Evolutionary conservation across 2,113 vertebrate genomes (phyloP).

Genomic region (Scophthalmus maximus): DNA sequence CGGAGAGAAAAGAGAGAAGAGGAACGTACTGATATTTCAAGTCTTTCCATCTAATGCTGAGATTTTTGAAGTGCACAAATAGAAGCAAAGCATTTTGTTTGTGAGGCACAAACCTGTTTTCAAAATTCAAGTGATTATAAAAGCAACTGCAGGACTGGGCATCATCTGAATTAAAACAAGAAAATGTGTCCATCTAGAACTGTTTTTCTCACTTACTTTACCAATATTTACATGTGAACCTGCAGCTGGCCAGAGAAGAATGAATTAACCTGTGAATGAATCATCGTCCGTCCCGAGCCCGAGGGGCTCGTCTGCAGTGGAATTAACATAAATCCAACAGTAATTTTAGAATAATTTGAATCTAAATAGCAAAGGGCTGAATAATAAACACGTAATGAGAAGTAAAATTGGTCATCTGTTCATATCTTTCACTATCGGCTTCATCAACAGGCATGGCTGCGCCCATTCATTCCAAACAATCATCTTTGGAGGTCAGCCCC

Average conservation of each 20-base stretch:
- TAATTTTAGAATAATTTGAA: slow-evolving; percentile 70
- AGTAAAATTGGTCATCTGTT: slow-evolving; percentile 75
- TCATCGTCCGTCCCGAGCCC: slow-evolving; percentile 54
- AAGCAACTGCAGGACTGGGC: slow-evolving; percentile 31
- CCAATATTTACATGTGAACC: slow-evolving; percentile 75
- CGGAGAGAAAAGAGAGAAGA: background rate
- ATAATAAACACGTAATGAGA: slow-evolving; percentile 74
- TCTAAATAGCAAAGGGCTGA: slow-evolving; percentile 71
- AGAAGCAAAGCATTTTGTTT: slow-evolving; percentile 4
- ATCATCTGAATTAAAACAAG: slow-evolving; percentile 41
- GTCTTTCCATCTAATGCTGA: no score
- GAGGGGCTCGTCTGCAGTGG: slow-evolving; percentile 34
- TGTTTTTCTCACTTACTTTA: slow-evolving; percentile 59
- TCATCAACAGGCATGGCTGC: slow-evolving; percentile 57
- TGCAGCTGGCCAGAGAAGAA: slow-evolving; percentile 74
- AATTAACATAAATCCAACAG: slow-evolving; percentile 73
- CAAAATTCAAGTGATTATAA: slow-evolving; percentile 33
- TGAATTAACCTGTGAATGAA: slow-evolving; percentile 77
- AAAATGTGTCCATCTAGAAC: slow-evolving; percentile 40
- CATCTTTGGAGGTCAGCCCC: slow-evolving; percentile 65
- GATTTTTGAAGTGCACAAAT: no score
- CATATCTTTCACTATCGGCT: slow-evolving; percentile 64
- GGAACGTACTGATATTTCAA: no score
- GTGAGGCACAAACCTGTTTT: slow-evolving; percentile 16
- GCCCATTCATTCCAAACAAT: slow-evolving; percentile 66